Evolutionary conservation across 2,888 invertebrate genomes (phyloP).

Genomic region (Lissocephala sabroskyi): DNA sequence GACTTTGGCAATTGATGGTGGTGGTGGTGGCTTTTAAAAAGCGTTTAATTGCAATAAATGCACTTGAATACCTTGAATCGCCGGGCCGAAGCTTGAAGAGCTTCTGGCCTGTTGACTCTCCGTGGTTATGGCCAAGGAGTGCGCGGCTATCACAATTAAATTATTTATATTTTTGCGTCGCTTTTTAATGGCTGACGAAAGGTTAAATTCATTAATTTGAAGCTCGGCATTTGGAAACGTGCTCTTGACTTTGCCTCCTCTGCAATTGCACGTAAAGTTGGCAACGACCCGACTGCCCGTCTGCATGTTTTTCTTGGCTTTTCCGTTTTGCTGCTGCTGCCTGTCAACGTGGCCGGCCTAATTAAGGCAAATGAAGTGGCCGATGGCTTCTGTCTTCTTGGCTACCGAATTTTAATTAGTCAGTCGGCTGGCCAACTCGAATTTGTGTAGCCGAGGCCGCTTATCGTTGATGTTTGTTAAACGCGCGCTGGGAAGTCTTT

Average conservation of each 20-base stretch:
- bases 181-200: slow-evolving; percentile 27
- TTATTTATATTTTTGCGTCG: too few relatives aligned
- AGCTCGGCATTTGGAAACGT: slow-evolving; percentile 19
- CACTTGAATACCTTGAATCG: slow-evolving; percentile 53
- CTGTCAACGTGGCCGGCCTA: too few relatives aligned
- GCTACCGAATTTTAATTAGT: too few relatives aligned
- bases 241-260: slow-evolving; percentile 5
- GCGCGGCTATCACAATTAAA: slow-evolving; percentile 26
- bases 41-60: slow-evolving; percentile 65
- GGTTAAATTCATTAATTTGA: slow-evolving; percentile 36
- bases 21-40: slow-evolving; percentile 48
- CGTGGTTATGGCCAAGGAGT: too few relatives aligned
- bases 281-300: not conserved
- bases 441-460: too few relatives aligned
- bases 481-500: too few relatives aligned
- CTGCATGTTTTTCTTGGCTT: not conserved
- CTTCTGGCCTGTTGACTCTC: too few relatives aligned
- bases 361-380: too few relatives aligned
- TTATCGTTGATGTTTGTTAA: too few relatives aligned
- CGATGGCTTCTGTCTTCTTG: too few relatives aligned
- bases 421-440: too few relatives aligned
- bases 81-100: slow-evolving; percentile 20
- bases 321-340: not conserved
- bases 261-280: slow-evolving; percentile 10
- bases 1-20: slow-evolving; percentile 13